Base-by-base conservation (phyloP, 2,113 vertebrate species). In the Cichladusa arquata region DNA sequence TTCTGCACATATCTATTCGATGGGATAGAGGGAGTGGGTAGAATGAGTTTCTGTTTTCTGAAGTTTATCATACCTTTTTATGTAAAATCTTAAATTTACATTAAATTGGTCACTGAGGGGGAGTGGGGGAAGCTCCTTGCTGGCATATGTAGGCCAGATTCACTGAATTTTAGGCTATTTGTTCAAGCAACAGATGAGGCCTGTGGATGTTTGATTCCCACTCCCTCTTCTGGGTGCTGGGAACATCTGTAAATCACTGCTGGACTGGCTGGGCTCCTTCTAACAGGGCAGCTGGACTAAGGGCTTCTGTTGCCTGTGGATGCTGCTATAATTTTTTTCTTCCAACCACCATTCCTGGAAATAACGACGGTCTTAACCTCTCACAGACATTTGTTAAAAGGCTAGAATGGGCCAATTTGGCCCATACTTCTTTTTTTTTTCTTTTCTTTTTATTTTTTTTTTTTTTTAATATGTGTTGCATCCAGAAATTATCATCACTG, bases 291-390 rank as follows among this genome's bases (percentile, higher is more conserved):
- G 94, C 86, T 96, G 94, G 44, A 83, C 80, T 71, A 95, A 91
- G 64, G 90, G 92, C 94, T 96, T 57, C 31, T 57, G 22, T 83
- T 92, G 88, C 82, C 88, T 91, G 56, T 81, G 90, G 88, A 95
- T 96, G 94, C 95, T 96, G 95, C 96, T 96, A 40, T n/a, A 31
- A 40, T 73, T 93, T 80, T 80, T 81, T 88, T 62, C 80, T 96
- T 94, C 93, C 90, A 88, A 60, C n/a, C 65, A 84, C 90, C 94
- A 86, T 96, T 96, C 90, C 96, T 96, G 88, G 93, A 94, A 92
- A 86, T 86, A 86, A 61, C 25, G 1, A 56, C 42, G 72, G 86
- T 96, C 95, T 95, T 96, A 96, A 96, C 69, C 45, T 96, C 53
- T 67, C 72, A 64, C 57, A 74, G 67, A 56, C 60, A 6, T 91